phyloP scores from a whole-genome alignment of 2,113 vertebrate species.

The Pampusana beccarii region DNA sequence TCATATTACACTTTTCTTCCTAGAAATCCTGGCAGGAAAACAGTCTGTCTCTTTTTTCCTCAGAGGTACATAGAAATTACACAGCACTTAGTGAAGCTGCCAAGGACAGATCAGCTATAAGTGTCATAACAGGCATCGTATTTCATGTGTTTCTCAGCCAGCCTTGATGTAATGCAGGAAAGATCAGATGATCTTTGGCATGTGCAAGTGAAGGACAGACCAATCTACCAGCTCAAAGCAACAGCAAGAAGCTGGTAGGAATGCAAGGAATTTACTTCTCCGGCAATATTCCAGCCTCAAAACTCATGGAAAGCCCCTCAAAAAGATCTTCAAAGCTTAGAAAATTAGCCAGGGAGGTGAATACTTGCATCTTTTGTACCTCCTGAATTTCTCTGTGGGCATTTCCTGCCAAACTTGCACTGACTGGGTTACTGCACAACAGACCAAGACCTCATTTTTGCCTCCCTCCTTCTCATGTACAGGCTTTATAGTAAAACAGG shows the following conservation, averaged over 20 bases:
- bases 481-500: background rate
- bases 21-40: background rate
- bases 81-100: conserved; percentile 78
- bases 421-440: background rate
- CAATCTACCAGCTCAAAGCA: background rate
- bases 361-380: background rate
- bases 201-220: background rate
- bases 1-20: background rate
- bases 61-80: conserved; percentile 86
- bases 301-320: background rate
- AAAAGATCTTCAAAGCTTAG: background rate
- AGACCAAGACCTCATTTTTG: background rate
- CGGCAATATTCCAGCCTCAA: background rate
- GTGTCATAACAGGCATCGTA: conserved; percentile 82
- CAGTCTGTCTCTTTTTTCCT: background rate
- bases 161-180: background rate
- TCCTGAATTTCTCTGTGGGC: background rate
- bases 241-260: background rate
- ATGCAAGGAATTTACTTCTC: background rate
- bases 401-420: background rate
- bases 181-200: background rate
- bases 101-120: conserved; percentile 80
- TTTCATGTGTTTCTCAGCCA: background rate
- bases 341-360: background rate
- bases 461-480: background rate